Evolutionary conservation across 2,797 vertebrate genomes (phyloP).

Genomic region (Lutjanus campechanus): DNA sequence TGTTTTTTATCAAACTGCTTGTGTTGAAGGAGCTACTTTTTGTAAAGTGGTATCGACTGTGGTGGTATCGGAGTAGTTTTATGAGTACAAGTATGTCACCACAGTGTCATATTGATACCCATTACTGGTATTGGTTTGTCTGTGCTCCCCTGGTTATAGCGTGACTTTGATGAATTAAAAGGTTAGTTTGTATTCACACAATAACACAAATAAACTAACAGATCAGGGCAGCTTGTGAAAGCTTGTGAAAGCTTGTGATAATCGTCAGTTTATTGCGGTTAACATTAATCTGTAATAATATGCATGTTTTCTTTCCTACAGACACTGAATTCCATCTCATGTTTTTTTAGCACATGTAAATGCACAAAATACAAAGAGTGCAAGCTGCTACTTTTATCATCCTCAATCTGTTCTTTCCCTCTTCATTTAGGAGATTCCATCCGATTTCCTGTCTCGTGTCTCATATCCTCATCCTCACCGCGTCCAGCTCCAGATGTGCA

Average conservation of each 20-base stretch:
- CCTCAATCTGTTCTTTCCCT: slow-evolving; percentile 7
- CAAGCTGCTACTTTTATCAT: slow-evolving; percentile 27
- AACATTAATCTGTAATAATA: not conserved
- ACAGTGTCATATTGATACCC: too few species aligned
- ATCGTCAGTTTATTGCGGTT: not conserved
- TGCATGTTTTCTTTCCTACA: not conserved
- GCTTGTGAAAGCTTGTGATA: not conserved
- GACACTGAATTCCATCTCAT: not conserved
- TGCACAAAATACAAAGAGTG: slow-evolving; percentile 10
- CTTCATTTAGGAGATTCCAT: slow-evolving; percentile 15
- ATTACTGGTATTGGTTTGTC: too few species aligned
- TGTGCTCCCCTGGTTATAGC: too few species aligned
- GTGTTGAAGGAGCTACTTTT: too few species aligned
- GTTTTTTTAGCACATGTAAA: not conserved
- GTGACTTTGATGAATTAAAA: too few species aligned
- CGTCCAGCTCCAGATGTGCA: slow-evolving; percentile 54
- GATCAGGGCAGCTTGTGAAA: too few species aligned
- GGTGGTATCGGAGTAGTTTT: too few species aligned
- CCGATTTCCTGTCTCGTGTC: slow-evolving; percentile 26
- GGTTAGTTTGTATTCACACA: too few species aligned
- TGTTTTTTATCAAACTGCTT: too few species aligned
- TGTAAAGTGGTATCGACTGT: too few species aligned
- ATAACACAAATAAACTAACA: too few species aligned
- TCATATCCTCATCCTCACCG: slow-evolving; percentile 34
- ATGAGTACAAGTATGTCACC: too few species aligned